Evolutionary conservation across 2,113 vertebrate species (phyloP).

Genomic region (Diadophis punctatus): DNA sequence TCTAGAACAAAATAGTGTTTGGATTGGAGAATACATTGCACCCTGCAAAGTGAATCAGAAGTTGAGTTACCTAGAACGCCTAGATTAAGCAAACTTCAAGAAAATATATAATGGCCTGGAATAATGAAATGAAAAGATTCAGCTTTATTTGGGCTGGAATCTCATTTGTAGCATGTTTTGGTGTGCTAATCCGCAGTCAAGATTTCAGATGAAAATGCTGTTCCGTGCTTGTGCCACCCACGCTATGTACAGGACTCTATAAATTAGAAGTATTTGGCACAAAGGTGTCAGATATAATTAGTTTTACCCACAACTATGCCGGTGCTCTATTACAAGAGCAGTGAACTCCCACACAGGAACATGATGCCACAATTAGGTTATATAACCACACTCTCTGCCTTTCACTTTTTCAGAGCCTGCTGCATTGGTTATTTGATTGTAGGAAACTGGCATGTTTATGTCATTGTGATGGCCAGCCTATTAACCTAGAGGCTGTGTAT

Average conservation of each 20-base stretch:
- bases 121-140: background rate
- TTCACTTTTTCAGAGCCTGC: constrained; percentile 39
- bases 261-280: background rate
- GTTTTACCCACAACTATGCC: constrained; percentile 7
- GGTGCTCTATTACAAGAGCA: constrained; percentile 5
- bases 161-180: background rate
- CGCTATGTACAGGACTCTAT: background rate
- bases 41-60: background rate
- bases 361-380: background rate
- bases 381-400: constrained; percentile 35
- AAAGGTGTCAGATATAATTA: background rate
- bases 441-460: constrained; percentile 47
- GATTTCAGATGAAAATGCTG: background rate
- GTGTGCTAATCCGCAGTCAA: background rate
- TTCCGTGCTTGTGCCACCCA: background rate
- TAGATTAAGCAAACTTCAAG: background rate
- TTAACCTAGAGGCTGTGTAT: background rate
- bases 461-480: constrained; percentile 39
- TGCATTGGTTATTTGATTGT: constrained; percentile 27
- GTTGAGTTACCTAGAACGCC: background rate
- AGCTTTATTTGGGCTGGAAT: background rate
- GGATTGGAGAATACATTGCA: background rate
- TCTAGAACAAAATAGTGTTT: background rate
- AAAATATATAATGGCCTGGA: background rate
- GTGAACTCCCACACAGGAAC: background rate